Evolutionary conservation across 2,797 vertebrate genomes (phyloP), one percentile per base, ranked within the genome.

Genomic region (Amniataba percoides): DNA sequence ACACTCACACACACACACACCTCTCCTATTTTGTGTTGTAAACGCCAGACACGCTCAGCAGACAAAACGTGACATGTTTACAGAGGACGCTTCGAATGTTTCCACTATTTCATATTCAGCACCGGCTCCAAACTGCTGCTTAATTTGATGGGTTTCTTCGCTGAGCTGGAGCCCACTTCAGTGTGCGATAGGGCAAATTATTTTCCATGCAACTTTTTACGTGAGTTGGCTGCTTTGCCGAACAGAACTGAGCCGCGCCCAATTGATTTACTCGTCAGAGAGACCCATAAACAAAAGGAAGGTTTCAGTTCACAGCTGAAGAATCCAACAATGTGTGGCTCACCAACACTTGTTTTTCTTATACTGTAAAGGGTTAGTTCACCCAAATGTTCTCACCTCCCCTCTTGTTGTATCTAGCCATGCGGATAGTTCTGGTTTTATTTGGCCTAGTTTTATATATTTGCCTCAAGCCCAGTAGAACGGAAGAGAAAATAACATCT

Each of bases 271-370:
- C 45, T 71, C n/a, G 62, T 72, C 40, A 74, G 46, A 42, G 31
- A 53, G 13, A 53, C 36, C 53, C 6, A 23, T 45, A 49, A 82
- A 82, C 82, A 76, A 56, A 65, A 59, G 21, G 16, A 49, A 62
- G 49, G 19, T 56, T 79, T 60, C 13, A 2, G 49, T 23, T 67
- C 51, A 45, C 9, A 23, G 18, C 3, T 9, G 31, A 59, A 45
- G 15, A 15, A 43, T 71, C 8, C 19, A 34, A 40, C 56, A 39
- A 2, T 48, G 5, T 15, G 51, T 71, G 46, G 46, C 4, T 34
- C 70, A 25, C 46, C 7, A 12, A n/a, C 16, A 42, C 25, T 12
- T 31, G 27, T 36, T 58, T n/a, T 31, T n/a, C 23, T 63, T 18
- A 25, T n/a, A 36, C 48, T 57, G 18, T 42, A 52, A 74, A 8